A percentile compares a stretch with the other conserved stretches of the same genome.
These are phyloP conservation scores for Corythornis madagascariensis DNA, from an alignment of 2,113 vertebrate species.

Conservation along the genomic window DNA sequence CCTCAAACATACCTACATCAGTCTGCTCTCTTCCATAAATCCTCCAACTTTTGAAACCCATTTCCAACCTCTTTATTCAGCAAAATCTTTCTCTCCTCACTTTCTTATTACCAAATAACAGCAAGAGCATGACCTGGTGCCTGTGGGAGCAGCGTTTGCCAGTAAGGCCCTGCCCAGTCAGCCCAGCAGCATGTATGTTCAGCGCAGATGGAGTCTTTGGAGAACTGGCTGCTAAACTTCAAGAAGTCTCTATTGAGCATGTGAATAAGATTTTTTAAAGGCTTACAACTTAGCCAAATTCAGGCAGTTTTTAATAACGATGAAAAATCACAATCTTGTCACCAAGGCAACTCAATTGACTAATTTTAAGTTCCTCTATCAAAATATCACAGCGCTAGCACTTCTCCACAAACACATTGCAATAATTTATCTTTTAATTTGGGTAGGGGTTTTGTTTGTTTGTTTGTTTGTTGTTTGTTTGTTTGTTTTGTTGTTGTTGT, in stretches of 20 bases:
- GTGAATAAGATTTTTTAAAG: slow-evolving; percentile 30
- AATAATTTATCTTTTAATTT: not conserved
- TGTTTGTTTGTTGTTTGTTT: not conserved
- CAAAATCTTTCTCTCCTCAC: not conserved
- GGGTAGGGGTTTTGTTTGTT: not conserved
- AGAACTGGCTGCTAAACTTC: slow-evolving; percentile 1
- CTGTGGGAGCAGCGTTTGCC: not conserved
- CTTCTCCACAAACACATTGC: not conserved
- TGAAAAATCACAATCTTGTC: slow-evolving; percentile 29
- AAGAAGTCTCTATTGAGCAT: not conserved
- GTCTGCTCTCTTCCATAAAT: not conserved
- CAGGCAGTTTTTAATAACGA: slow-evolving; percentile 23
- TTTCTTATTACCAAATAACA: not conserved
- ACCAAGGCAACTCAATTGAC: slow-evolving; percentile 16
- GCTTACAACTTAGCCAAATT: slow-evolving; percentile 30
- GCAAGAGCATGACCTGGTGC: not conserved
- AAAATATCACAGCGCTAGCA: not conserved
- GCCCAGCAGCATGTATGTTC: not conserved
- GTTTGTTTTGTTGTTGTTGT: no score
- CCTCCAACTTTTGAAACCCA: not conserved
- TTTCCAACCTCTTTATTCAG: not conserved
- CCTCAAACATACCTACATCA: not conserved
- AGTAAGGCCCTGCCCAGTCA: not conserved
- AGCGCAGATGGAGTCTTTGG: not conserved
- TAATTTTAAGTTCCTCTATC: slow-evolving; percentile 23